These are phyloP conservation scores for Puffinus mauretanicus DNA, from an alignment of 2,113 vertebrate genomes.

Conservation along the genomic window DNA sequence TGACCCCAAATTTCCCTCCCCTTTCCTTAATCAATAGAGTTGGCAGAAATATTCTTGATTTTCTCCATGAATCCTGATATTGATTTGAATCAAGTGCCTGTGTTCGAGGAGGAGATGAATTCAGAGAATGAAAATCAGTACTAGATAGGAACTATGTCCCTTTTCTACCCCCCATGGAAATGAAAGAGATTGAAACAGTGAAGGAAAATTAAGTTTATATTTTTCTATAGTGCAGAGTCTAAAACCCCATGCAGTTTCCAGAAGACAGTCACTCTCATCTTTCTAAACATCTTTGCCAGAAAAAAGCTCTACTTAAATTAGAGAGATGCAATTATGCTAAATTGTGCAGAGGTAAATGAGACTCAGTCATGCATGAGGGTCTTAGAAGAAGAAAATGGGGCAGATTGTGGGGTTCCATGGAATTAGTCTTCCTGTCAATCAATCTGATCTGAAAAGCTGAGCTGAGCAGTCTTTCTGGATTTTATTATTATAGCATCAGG, in stretches of 20 bases:
- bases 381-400: slow-evolving; percentile 8
- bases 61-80: not conserved
- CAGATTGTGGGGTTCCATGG: slow-evolving; percentile 7
- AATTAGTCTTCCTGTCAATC: slow-evolving; percentile 29
- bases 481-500: slow-evolving; percentile 22
- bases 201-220: not conserved
- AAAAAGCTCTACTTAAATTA: not conserved
- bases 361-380: slow-evolving; percentile 23
- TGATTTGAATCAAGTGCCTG: not conserved
- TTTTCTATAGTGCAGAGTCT: not conserved
- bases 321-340: slow-evolving; percentile 18
- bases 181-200: not conserved
- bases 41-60: not conserved
- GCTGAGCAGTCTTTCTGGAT: not conserved
- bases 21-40: not conserved
- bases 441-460: not conserved
- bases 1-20: not conserved
- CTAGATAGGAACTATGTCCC: not conserved
- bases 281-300: not conserved
- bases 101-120: not conserved
- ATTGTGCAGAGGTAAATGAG: slow-evolving; percentile 32
- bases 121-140: not conserved
- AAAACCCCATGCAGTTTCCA: not conserved
- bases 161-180: not conserved
- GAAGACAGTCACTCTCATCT: not conserved